Percentiles rank a stretch among this genome's conserved stretches.
Evolutionary conservation across 1,140 invertebrate species (phyloP).

Genomic region (Popillia japonica): DNA sequence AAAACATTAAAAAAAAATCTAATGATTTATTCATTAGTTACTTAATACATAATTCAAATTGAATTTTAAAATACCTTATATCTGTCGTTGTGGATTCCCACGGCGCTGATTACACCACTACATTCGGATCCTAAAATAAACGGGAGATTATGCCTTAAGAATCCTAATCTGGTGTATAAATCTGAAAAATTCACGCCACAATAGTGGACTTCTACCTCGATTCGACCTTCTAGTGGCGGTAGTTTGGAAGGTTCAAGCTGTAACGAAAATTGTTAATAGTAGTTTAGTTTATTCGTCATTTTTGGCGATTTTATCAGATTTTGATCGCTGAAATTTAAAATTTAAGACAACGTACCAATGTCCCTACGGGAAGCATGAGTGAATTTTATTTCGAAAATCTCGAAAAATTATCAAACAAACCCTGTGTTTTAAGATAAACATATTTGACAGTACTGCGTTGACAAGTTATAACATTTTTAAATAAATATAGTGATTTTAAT

Average conservation of each 20-base stretch:
- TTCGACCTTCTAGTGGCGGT: conserved; percentile 55
- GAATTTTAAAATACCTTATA: conserved; percentile 52
- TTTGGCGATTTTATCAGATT: too few relatives aligned
- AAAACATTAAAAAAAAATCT: background rate
- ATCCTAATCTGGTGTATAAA: conserved; percentile 62
- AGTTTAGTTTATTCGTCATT: too few relatives aligned
- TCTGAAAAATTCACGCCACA: conserved; percentile 67
- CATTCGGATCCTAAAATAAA: conserved; percentile 64
- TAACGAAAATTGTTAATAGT: too few relatives aligned
- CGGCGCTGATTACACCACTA: conserved; percentile 57
- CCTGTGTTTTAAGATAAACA: background rate
- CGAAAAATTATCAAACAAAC: too few relatives aligned
- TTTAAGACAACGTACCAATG: background rate
- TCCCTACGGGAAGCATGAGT: conserved; percentile 1
- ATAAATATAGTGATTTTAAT: background rate
- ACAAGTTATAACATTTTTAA: background rate
- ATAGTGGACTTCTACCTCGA: conserved; percentile 64
- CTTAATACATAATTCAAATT: conserved; percentile 15
- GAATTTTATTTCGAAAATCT: background rate
- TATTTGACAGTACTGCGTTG: background rate
- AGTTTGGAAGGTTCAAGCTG: conserved; percentile 53
- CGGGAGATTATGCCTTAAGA: conserved; percentile 59
- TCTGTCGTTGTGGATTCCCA: conserved; percentile 53
- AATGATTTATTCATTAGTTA: conserved; percentile 9
- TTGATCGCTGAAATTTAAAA: too few relatives aligned